Evolutionary conservation across 2,113 vertebrate species (phyloP).

Genomic region (Electrona antarctica): DNA sequence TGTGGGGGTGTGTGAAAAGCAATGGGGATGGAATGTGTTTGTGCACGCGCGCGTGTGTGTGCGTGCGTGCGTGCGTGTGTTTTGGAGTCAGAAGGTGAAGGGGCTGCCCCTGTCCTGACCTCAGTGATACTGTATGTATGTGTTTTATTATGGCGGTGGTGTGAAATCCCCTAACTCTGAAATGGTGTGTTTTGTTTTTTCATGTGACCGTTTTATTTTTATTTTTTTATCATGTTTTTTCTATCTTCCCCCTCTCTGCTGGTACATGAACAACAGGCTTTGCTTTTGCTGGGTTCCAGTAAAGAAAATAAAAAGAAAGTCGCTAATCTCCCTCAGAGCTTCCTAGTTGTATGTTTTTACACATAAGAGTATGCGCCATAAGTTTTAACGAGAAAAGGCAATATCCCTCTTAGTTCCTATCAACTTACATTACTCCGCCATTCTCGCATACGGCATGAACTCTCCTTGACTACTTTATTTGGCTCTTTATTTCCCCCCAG

Average conservation of each 20-base stretch:
- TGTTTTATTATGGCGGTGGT: conserved; percentile 44
- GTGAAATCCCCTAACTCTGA: conserved; percentile 51
- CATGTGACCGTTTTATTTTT: background rate
- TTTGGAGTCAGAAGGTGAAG: conserved; percentile 30
- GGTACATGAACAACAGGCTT: conserved; percentile 18
- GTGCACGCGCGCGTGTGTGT: conserved; percentile 26
- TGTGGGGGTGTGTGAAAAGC: too few species aligned
- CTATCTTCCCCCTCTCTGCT: background rate
- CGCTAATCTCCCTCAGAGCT: background rate
- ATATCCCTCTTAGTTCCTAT: background rate
- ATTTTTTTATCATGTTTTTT: too few species aligned
- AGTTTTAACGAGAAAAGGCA: conserved; percentile 2
- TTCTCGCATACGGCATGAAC: conserved; percentile 10
- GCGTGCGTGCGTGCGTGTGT: conserved; percentile 39
- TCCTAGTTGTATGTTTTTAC: background rate
- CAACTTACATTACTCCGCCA: background rate
- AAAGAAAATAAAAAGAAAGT: background rate
- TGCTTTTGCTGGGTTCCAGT: background rate
- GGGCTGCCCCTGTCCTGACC: conserved; percentile 27
- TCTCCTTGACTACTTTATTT: conserved; percentile 28
- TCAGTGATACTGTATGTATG: conserved; percentile 30
- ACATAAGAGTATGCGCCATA: background rate
- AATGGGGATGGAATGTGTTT: conserved; percentile 55
- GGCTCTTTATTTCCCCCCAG: conserved; percentile 35
- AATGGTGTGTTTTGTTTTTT: conserved; percentile 37